Conservation (phyloP, 2,888 invertebrate genomes). For the Rotaria sp. region DNA sequence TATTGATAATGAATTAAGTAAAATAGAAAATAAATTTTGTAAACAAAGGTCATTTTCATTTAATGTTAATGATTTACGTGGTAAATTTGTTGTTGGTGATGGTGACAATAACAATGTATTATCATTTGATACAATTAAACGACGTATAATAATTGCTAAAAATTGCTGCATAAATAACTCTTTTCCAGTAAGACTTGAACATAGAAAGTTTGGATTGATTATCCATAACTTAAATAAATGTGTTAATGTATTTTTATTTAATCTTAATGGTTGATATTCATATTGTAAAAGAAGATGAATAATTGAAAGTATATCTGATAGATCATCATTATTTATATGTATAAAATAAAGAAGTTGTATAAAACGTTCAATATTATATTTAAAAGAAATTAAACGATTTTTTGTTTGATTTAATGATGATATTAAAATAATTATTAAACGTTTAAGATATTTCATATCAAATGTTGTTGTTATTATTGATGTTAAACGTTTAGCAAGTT, state of each 20-base stretch:
- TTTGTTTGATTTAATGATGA: not conserved
- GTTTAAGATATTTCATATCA: conserved; percentile 20
- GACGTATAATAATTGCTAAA: not conserved
- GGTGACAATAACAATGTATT: not conserved
- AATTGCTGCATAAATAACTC: conserved; percentile 14
- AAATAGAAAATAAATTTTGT: not conserved
- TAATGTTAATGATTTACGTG: not conserved
- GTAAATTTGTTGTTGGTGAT: not conserved
- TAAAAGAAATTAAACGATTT: not conserved
- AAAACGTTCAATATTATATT: not conserved
- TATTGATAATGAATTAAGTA: not conserved
- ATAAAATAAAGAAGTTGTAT: not conserved
- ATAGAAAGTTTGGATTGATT: conserved; percentile 15
- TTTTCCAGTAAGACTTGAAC: conserved; percentile 18
- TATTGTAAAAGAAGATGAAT: not conserved
- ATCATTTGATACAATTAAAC: not conserved
- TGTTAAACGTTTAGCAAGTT: not conserved
- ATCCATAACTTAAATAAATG: conserved; percentile 14
- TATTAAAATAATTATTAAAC: not conserved
- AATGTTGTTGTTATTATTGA: not conserved
- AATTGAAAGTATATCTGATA: not conserved
- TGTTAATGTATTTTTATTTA: not conserved
- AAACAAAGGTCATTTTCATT: not conserved
- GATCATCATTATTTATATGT: not conserved
- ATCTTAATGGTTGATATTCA: conserved; percentile 13